These are phyloP conservation scores for Prionailurus viverrinus DNA, from an alignment of 2,113 vertebrate genomes.

Conservation along the genomic window DNA sequence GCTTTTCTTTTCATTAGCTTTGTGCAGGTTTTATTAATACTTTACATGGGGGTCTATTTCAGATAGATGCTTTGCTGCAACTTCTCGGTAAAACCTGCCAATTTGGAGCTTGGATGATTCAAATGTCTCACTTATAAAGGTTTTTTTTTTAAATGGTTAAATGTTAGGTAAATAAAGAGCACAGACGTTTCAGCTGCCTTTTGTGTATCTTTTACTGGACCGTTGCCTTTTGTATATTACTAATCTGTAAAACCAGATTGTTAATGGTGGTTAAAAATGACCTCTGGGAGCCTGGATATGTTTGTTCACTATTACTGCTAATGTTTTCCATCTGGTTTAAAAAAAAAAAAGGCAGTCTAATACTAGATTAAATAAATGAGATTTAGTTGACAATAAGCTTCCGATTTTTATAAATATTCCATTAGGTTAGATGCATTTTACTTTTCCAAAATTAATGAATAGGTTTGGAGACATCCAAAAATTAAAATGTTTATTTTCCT, in stretches of 20 bases:
- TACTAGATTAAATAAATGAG: constrained; percentile 81
- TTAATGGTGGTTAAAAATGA: constrained; percentile 85
- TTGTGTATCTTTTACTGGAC: constrained; percentile 65
- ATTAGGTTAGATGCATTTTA: constrained; percentile 64
- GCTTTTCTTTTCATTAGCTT: constrained; percentile 27
- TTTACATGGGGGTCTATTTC: constrained; percentile 52
- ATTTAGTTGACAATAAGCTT: constrained; percentile 69
- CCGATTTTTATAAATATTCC: constrained; percentile 76
- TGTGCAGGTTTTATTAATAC: constrained; percentile 52
- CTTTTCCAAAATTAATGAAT: constrained; percentile 65
- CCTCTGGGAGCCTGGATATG: constrained; percentile 76
- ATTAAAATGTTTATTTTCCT: constrained; percentile 40
- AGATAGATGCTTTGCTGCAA: constrained; percentile 6
- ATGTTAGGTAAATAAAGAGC: constrained; percentile 62
- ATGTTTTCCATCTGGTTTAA: constrained; percentile 83
- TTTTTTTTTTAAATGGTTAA: constrained; percentile 41
- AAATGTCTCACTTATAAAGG: not conserved
- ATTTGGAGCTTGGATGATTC: constrained; percentile 28
- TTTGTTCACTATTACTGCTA: constrained; percentile 79
- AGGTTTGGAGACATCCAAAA: constrained; percentile 16
- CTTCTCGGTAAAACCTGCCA: constrained; percentile 47
- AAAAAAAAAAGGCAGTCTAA: constrained; percentile 70
- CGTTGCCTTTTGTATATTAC: constrained; percentile 64
- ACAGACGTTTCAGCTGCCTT: constrained; percentile 33
- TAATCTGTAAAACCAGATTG: constrained; percentile 80